Base-by-base conservation (phyloP, 2,888 invertebrate genomes). In the Pardosa pseudoannulata region DNA sequence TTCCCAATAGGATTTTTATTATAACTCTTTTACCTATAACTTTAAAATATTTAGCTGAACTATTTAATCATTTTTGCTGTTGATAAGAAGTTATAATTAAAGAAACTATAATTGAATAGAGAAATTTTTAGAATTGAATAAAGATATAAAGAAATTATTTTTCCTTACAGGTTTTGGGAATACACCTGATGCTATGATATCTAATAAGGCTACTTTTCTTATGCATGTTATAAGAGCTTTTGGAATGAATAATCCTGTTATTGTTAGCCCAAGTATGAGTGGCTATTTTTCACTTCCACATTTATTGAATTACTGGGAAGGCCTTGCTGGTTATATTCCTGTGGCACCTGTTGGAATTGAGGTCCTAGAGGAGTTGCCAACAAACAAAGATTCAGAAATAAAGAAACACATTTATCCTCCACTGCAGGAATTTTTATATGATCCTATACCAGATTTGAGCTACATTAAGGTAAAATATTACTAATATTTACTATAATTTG, bases 241-340 rank as follows among this genome's bases (percentile, higher is more conserved):
- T 23, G 87, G 90, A 1, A 79, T 92, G 80, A 88, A 88, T 0
- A 81, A 89, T 16, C 91, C 92, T 5, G 91, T 93, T 1, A 89
- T 93, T 23, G 91, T 93, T 2, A 91, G 92, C 65, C 93, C 93
- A 0, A 93, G 93, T 1, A 92, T 93, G 92, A 92, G 92, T 89
- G 93, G 93, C 1, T 74, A 88, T 3, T 93, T 90, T 89, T 90
- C 92, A 6, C 89, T 93, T 28, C 92, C 92, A 0, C 92, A 91
- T 89, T 79, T 93, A 32, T 90, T 91, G 86, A 89, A 90, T 39
- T 88, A 91, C 50, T 91, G 91, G 9, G 86, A 85, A n/a, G 88
- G 89, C 19, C 88, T 91, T 29, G 88, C 90, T n/a, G 93, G 92
- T 0, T 92, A 90, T 85, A 89, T 93, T 0, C 91, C 92, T 11